A percentile compares a stretch with the other conserved stretches of the same genome.
Evolutionary conservation across 1,140 invertebrate species (phyloP).

Genomic region (Pogonognathellus flavescens): DNA sequence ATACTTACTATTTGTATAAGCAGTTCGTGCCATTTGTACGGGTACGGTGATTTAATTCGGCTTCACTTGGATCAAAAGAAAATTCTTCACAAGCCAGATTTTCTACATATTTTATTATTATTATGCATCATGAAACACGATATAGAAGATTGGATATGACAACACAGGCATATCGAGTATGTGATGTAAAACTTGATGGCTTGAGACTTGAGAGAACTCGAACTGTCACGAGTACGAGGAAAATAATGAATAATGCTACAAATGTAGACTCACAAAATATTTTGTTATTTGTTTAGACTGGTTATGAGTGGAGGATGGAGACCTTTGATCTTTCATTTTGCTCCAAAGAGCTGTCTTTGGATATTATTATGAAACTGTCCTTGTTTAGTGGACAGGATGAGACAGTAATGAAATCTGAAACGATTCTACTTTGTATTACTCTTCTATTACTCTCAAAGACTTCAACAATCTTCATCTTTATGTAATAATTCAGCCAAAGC

Average conservation of each 20-base stretch:
- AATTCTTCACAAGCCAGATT: too few species aligned
- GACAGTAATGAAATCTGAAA: not conserved
- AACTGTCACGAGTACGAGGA: not conserved
- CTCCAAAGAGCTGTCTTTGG: not conserved
- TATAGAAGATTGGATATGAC: too few species aligned
- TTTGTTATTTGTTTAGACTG: not conserved
- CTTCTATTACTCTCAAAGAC: not conserved
- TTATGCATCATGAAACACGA: too few species aligned
- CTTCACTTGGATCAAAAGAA: too few species aligned
- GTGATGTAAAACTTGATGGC: too few species aligned
- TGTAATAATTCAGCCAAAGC: not conserved
- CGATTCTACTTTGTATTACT: too few species aligned
- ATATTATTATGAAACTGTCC: slow-evolving; percentile 1
- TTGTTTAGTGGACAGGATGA: slow-evolving; percentile 16
- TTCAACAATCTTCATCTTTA: not conserved
- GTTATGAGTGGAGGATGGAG: not conserved
- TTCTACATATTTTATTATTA: too few species aligned
- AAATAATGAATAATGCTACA: slow-evolving; percentile 1
- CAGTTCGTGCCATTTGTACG: not conserved
- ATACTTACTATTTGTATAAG: too few species aligned
- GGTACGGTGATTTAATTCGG: not conserved
- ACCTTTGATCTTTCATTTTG: slow-evolving; percentile 29
- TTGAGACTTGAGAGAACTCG: not conserved
- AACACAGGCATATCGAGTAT: too few species aligned
- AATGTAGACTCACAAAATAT: not conserved